A percentile compares a stretch with the other conserved stretches of the same genome.
These are phyloP conservation scores for Pristionchus arcanus DNA, from an alignment of 2,888 invertebrate genomes.

Conservation along the genomic window DNA sequence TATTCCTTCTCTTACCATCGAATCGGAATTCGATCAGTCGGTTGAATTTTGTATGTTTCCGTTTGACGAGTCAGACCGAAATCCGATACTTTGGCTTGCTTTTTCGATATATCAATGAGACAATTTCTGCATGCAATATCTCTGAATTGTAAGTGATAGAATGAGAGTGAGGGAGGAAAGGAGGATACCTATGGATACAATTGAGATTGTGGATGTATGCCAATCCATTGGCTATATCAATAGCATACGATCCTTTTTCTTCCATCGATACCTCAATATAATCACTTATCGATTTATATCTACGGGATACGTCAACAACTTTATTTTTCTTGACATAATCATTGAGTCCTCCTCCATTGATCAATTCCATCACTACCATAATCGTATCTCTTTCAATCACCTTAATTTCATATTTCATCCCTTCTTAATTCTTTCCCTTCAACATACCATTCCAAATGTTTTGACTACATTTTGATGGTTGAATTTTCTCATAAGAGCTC, in stretches of 20 bases:
- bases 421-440: background rate
- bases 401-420: background rate
- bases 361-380: slow-evolving; percentile 41
- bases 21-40: background rate
- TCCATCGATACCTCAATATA: background rate
- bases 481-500: slow-evolving; percentile 41
- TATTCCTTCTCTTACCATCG: background rate
- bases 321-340: slow-evolving; percentile 25
- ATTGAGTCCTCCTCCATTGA: background rate
- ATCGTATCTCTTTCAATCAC: slow-evolving; percentile 31
- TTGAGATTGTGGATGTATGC: slow-evolving; percentile 9
- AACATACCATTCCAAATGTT: background rate
- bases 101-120: background rate
- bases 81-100: slow-evolving; percentile 34
- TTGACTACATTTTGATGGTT: slow-evolving; percentile 8
- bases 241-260: background rate
- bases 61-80: slow-evolving; percentile 25
- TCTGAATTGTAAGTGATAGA: background rate
- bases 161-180: background rate
- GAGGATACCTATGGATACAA: slow-evolving; percentile 32
- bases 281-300: background rate
- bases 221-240: slow-evolving; percentile 27
- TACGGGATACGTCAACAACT: background rate
- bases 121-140: slow-evolving; percentile 50
- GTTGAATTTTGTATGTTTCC: background rate